Base-by-base conservation (phyloP, 2,888 invertebrate species). In the Ctena decussata region DNA sequence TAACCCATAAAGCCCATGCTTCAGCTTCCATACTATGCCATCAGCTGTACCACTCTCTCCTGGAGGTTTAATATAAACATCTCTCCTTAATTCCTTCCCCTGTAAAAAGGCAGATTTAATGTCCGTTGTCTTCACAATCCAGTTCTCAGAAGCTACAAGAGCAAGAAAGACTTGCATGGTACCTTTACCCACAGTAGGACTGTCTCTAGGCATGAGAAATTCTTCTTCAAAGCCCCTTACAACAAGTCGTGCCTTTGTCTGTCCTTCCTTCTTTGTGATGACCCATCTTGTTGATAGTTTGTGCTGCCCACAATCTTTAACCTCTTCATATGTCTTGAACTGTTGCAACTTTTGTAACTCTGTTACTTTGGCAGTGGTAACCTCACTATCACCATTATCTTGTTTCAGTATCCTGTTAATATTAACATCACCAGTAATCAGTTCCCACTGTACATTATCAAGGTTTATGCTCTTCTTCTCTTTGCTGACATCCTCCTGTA, bases 121-220 rank as follows among this genome's bases (percentile, higher is more conserved):
- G 84, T 87, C 21, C 81, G 89, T 24, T 5, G 84, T 83, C 80
- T 90, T 86, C 27, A 83, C 39, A 24, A 18, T 78, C 89, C 88
- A 88, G 21, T 81, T 41, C 69, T 80, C 73, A n/a, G 65, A 72
- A 11, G 86, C 80, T 32, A 77, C 83, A n/a, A 82, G 11, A 32
- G 86, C 60, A n/a, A 88, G 74, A 71, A 89, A 53, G 24, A 85
- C 76, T 46, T 82, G 79, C 18, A 87, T 80, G 27, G 85, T 49
- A 24, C 76, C 73, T 65, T 86, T 88, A 18, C 77, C 71, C 41
- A 84, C 70, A 18, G 86, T 89, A 21, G 86, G 82, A 30, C 35
- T 30, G 65, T 81, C 78, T 32, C 21, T 84, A 30, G 57, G 35
- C 39, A 73, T 21, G n/a, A 12, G 18, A 77, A 0, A 24, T 11